These are phyloP conservation scores for Pteronura brasiliensis DNA, from an alignment of 2,113 vertebrate genomes.

Conservation along the genomic window DNA sequence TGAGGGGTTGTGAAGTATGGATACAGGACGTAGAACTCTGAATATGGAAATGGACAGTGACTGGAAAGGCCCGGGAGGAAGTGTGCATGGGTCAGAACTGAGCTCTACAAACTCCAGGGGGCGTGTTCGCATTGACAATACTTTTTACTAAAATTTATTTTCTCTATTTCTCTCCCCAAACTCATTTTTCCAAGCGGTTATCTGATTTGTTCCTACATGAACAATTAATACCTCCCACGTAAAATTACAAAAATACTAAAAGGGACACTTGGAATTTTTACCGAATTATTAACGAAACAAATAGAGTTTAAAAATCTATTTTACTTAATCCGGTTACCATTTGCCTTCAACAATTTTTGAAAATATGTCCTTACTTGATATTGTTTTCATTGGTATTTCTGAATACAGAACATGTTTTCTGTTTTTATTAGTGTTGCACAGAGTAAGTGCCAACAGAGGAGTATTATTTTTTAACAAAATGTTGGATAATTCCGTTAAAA, in stretches of 20 bases:
- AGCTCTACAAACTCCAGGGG: not conserved
- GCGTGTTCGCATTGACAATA: not conserved
- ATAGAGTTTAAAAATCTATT: not conserved
- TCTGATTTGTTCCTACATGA: not conserved
- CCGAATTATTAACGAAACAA: conserved; percentile 20
- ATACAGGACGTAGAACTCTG: not conserved
- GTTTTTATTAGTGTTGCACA: not conserved
- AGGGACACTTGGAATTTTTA: not conserved
- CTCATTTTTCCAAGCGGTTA: not conserved
- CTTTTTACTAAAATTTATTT: not conserved
- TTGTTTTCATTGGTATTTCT: not conserved
- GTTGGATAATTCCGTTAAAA: not conserved
- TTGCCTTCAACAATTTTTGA: not conserved
- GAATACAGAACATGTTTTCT: not conserved
- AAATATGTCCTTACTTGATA: not conserved
- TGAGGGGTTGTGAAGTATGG: not conserved
- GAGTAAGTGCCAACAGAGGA: not conserved
- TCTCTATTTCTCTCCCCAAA: not conserved
- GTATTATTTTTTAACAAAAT: not conserved
- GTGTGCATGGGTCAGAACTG: not conserved
- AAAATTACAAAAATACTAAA: not conserved
- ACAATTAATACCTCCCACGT: not conserved
- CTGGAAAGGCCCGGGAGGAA: not conserved
- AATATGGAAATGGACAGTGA: not conserved
- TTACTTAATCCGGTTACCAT: not conserved